These are phyloP conservation scores for Caranx melampygus DNA, from an alignment of 2,113 vertebrate species.

Conservation along the genomic window DNA sequence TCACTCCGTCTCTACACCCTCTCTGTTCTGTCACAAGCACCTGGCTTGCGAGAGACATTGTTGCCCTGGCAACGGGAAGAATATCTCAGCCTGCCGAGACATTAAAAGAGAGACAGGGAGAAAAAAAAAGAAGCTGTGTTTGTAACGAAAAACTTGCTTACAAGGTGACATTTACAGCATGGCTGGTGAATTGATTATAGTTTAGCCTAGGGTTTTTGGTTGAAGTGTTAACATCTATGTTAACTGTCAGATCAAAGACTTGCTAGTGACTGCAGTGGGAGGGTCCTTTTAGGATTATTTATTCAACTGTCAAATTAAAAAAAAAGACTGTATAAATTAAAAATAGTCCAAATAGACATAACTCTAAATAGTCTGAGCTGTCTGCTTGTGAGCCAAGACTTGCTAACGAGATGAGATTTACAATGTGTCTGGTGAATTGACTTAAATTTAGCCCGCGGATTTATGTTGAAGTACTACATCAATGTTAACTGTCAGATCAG, in stretches of 20 bases:
- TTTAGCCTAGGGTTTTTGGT: slow-evolving; percentile 53
- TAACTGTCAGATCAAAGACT: slow-evolving; percentile 66
- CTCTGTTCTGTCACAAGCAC: slow-evolving; percentile 66
- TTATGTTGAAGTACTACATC: slow-evolving; percentile 43
- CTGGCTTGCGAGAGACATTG: slow-evolving; percentile 68
- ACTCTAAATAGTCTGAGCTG: slow-evolving; percentile 18
- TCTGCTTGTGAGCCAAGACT: slow-evolving; percentile 26
- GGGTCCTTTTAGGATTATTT: slow-evolving; percentile 45
- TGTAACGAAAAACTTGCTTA: slow-evolving; percentile 56
- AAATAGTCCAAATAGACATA: slow-evolving; percentile 36
- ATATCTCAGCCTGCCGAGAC: slow-evolving; percentile 63
- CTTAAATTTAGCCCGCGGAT: slow-evolving; percentile 42
- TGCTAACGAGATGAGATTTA: slow-evolving; percentile 28
- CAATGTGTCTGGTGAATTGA: slow-evolving; percentile 36
- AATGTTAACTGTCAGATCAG: slow-evolving; percentile 61
- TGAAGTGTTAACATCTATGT: slow-evolving; percentile 59
- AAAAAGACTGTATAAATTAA: slow-evolving; percentile 29
- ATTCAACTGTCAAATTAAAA: slow-evolving; percentile 47
- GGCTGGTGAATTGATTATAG: slow-evolving; percentile 56
- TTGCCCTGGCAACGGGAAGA: slow-evolving; percentile 79
- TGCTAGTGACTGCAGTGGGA: slow-evolving; percentile 31
- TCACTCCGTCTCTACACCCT: slow-evolving; percentile 44
- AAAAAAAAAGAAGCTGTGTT: slow-evolving; percentile 11
- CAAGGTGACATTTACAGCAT: slow-evolving; percentile 67
- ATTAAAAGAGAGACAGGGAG: slow-evolving; percentile 29